Evolutionary conservation across 2,113 vertebrate species (phyloP), one percentile per base, ranked within the genome.

Genomic region (Zosterops japonicus): DNA sequence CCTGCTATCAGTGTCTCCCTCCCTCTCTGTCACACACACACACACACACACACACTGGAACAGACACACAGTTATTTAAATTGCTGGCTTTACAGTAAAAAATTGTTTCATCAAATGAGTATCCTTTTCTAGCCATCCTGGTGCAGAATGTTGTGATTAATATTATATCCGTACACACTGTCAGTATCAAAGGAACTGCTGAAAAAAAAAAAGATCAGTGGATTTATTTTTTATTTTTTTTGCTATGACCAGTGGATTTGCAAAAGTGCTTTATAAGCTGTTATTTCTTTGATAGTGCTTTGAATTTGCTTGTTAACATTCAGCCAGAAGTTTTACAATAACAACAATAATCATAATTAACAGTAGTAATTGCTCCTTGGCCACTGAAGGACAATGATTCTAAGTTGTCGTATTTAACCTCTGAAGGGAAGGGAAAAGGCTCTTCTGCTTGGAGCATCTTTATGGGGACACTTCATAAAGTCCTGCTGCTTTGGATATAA

Each of bases 41-140:
- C 52, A 53, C n/a, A n/a, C n/a, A n/a, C 25, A 44, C 25, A 29
- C 29, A 42, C 55, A 11, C 27, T 16, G 31, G 7, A 79, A 23
- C 22, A 76, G 25, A 59, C 67, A 21, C 29, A 31, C 15, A 6
- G 82, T 83, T 64, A 27, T 86, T 93, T 27, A 83, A 67, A 52
- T 74, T 20, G 9, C 82, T 92, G 71, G 11, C 35, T 91, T 82
- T 80, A 74, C 71, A 61, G 27, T 44, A 72, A 50, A 8, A n/a
- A 90, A 86, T 91, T 77, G 63, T 91, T 96, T 74, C 76, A 75
- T 95, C 91, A 92, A 94, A 70, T 23, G 27, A 41, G 33, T 59
- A 52, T 83, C 39, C 89, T 91, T 67, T 81, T 59, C 56, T 81
- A n/a, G 41, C 41, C 35, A 18, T 78, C 29, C n/a, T 42, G 29